phyloP scores from a whole-genome alignment of 2,113 vertebrate species.

The Chamaea fasciata region DNA sequence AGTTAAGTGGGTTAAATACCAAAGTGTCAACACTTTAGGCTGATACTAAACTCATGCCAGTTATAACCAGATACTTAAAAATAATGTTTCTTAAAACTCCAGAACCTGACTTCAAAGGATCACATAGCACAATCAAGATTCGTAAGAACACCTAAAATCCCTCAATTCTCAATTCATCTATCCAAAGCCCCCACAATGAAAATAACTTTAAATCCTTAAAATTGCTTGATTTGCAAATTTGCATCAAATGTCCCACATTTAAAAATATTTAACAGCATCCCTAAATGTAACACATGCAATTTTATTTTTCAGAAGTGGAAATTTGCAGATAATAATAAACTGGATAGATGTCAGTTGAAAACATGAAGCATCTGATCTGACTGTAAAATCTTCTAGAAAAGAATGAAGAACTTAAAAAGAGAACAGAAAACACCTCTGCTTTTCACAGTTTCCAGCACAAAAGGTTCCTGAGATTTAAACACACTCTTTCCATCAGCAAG shows the following conservation, averaged over 20 bases:
- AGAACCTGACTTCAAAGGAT: neutral
- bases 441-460: neutral
- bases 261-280: neutral
- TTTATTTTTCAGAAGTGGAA: neutral
- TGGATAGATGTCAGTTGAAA: neutral
- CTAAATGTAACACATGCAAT: rapidly evolving
- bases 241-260: neutral
- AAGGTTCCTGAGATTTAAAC: neutral
- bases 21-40: neutral
- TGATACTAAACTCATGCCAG: neutral
- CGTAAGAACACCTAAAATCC: neutral
- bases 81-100: neutral
- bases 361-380: neutral
- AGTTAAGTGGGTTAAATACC: neutral
- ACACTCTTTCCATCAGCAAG: neutral
- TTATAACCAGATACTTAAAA: neutral
- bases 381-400: neutral
- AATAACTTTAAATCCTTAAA: neutral
- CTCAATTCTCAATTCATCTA: neutral
- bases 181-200: neutral
- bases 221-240: neutral
- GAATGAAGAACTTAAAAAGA: neutral
- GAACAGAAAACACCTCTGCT: neutral
- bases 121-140: neutral
- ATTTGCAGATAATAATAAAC: neutral